Conservation (phyloP, 2,888 invertebrate species). For the Ditylenchus weischeri region DNA sequence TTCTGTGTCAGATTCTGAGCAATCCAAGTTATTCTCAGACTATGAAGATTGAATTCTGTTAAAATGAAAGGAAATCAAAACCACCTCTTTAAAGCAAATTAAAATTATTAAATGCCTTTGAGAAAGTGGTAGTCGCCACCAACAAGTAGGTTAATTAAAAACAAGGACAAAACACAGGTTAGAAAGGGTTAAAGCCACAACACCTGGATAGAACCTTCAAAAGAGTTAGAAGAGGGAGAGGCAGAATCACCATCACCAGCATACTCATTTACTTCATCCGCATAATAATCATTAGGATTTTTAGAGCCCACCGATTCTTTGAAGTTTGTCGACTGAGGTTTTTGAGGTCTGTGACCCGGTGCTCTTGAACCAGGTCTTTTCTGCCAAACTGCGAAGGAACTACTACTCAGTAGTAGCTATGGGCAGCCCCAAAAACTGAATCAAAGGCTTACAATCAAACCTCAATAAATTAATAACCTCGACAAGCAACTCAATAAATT, state of each 20-base stretch:
- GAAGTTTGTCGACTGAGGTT: neutral
- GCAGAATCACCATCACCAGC: neutral
- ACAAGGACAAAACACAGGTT: neutral
- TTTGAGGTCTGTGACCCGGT: conserved; percentile 39
- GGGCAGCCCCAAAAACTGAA: too few species aligned
- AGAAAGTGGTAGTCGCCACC: too few species aligned
- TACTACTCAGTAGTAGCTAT: conserved; percentile 27
- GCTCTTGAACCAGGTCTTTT: conserved; percentile 3
- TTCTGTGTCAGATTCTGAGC: too few species aligned
- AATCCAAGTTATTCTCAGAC: too few species aligned
- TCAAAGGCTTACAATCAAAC: too few species aligned
- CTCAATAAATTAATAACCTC: too few species aligned
- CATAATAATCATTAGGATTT: conserved; percentile 11
- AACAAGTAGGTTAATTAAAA: neutral
- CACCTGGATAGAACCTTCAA: neutral
- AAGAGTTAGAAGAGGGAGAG: conserved; percentile 1
- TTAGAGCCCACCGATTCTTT: conserved; percentile 20
- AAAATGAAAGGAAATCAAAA: too few species aligned
- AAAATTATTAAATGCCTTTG: too few species aligned
- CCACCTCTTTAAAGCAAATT: too few species aligned
- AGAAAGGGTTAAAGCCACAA: neutral
- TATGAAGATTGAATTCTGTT: too few species aligned
- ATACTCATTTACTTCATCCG: conserved; percentile 10
- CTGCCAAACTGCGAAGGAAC: neutral
- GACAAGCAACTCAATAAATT: too few species aligned